Conservation (phyloP, 1,140 invertebrate species). For the Dendroctonus ponderosae region DNA sequence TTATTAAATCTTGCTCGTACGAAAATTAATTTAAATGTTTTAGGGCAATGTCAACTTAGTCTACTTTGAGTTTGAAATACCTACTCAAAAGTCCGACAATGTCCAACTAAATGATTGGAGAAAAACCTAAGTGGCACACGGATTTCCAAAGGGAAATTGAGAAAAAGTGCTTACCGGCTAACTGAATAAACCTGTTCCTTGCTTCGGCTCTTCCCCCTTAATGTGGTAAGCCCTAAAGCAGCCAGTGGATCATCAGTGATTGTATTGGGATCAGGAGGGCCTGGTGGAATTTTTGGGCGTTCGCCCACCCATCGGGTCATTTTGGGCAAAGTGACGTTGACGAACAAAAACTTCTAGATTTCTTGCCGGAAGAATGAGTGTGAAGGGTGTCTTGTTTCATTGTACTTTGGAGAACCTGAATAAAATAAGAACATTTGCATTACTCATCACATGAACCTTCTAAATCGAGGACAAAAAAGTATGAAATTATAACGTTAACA, state of each 20-base stretch:
- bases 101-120: no score
- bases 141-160: no score
- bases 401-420: neutral
- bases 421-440: neutral
- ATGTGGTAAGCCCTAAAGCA: constrained; percentile 24
- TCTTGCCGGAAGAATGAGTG: no score
- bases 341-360: no score
- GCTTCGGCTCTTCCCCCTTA: constrained; percentile 5
- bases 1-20: no score
- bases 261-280: constrained; percentile 16
- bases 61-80: no score
- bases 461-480: neutral
- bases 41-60: no score
- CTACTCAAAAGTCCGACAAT: no score
- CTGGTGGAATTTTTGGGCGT: constrained; percentile 18
- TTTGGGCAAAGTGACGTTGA: neutral
- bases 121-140: no score
- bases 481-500: neutral
- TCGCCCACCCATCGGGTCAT: constrained; percentile 30
- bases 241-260: constrained; percentile 43
- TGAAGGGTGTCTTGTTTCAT: no score
- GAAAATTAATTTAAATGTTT: no score
- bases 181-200: constrained; percentile 40
- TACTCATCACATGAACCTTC: neutral
- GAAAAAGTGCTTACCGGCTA: constrained; percentile 35